Evolutionary conservation across 2,888 invertebrate genomes (phyloP).

Genomic region (Lordiphosa fenestrarum): DNA sequence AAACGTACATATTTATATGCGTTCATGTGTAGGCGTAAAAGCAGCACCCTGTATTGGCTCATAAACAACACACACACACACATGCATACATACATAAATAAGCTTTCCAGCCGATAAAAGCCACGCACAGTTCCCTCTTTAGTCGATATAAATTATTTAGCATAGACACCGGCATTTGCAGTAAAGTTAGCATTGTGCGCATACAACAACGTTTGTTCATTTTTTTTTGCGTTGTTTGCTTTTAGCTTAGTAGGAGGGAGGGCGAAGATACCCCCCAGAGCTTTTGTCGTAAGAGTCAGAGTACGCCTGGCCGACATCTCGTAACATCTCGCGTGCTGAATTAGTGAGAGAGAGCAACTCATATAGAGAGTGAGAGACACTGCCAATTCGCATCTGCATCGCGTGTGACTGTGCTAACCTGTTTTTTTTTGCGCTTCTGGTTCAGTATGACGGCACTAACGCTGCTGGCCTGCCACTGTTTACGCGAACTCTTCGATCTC

Average conservation of each 20-base stretch:
- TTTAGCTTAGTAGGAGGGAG: too few relatives aligned
- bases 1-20: too few relatives aligned
- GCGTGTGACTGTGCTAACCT: slow-evolving; percentile 15
- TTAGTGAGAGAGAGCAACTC: not conserved
- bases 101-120: slow-evolving; percentile 1
- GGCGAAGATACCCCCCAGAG: too few relatives aligned
- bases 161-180: slow-evolving; percentile 13
- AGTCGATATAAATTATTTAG: slow-evolving; percentile 10
- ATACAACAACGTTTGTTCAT: not conserved
- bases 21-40: too few relatives aligned
- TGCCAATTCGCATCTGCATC: slow-evolving; percentile 33
- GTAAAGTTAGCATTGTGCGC: slow-evolving; percentile 5
- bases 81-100: not conserved
- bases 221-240: not conserved
- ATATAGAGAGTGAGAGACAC: slow-evolving; percentile 1
- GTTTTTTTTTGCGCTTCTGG: slow-evolving; percentile 10
- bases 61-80: not conserved
- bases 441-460: slow-evolving; percentile 78
- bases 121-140: slow-evolving; percentile 5
- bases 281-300: too few relatives aligned
- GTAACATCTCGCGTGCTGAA: slow-evolving; percentile 1
- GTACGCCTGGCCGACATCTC: too few relatives aligned
- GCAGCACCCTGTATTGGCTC: not conserved
- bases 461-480: slow-evolving; percentile 64
- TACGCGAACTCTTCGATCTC: slow-evolving; percentile 73